phyloP scores from a whole-genome alignment of 2,888 invertebrate species.

The Aporophyla nigra region DNA sequence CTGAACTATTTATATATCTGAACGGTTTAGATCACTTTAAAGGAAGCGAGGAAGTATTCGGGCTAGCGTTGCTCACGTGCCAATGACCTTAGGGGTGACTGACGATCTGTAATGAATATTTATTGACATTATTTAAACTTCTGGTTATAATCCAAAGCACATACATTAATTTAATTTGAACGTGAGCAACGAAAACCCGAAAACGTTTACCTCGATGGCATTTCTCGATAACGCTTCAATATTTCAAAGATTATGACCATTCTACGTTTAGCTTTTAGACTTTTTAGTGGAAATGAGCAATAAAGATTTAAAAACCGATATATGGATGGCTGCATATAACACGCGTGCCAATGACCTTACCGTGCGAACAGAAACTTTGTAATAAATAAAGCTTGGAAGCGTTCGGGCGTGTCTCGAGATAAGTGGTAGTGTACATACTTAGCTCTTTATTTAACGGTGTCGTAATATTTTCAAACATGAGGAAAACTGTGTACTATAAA shows the following conservation, averaged over 20 bases:
- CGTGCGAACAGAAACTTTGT: conserved; percentile 37
- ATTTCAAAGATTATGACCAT: conserved; percentile 10
- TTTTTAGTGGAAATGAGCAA: conserved; percentile 7
- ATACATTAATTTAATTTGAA: not conserved
- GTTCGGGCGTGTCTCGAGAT: conserved; percentile 23
- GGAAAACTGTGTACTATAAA: not conserved
- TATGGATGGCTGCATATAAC: conserved; percentile 44
- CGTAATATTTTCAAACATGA: not conserved
- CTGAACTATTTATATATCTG: conserved; percentile 62
- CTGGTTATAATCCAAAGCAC: conserved; percentile 4
- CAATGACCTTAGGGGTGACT: conserved; percentile 72
- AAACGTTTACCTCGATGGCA: not conserved
- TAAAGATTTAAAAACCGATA: conserved; percentile 23
- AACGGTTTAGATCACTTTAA: conserved; percentile 64
- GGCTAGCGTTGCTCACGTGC: conserved; percentile 67
- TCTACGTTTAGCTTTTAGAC: not conserved
- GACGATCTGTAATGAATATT: conserved; percentile 42
- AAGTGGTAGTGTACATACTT: conserved; percentile 2
- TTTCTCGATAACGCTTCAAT: not conserved
- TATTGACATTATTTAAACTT: conserved; percentile 13
- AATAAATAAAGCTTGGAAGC: conserved; percentile 46
- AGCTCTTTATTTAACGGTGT: not conserved
- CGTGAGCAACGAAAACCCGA: not conserved
- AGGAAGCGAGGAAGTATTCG: conserved; percentile 64
- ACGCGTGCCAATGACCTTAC: conserved; percentile 73